phyloP scores from a whole-genome alignment of 2,888 invertebrate genomes.

The Pogonocherus hispidulus region DNA sequence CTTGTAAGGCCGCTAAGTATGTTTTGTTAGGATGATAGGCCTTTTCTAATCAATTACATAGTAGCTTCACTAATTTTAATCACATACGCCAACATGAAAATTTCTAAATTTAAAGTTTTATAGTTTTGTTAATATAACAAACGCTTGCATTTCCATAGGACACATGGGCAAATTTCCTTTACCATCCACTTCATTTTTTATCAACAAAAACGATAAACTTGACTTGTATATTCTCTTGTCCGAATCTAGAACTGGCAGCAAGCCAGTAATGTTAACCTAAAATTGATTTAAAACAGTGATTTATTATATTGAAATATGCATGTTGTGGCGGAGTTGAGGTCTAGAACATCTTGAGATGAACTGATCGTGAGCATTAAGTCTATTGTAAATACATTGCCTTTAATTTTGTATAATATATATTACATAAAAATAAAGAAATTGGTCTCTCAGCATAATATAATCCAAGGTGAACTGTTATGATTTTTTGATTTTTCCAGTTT shows the following conservation, averaged over 20 bases:
- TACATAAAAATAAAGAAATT: no score
- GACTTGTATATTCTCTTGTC: constrained; percentile 68
- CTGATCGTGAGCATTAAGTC: no score
- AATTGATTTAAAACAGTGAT: no score
- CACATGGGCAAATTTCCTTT: constrained; percentile 68
- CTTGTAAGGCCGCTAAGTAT: background rate
- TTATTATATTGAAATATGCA: no score
- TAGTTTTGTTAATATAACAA: constrained; percentile 61
- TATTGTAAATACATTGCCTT: no score
- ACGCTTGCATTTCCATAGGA: constrained; percentile 74
- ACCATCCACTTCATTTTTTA: constrained; percentile 65
- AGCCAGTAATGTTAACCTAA: constrained; percentile 71
- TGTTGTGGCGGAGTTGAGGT: no score
- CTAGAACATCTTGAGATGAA: no score
- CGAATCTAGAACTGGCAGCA: constrained; percentile 63
- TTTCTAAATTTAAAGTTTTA: background rate
- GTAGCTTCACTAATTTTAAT: background rate
- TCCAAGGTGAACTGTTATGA: no score
- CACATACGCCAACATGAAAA: background rate
- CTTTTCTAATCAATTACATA: background rate
- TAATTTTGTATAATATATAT: no score
- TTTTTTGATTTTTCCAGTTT: no score
- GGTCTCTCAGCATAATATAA: no score
- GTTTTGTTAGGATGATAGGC: background rate
- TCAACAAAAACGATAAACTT: constrained; percentile 70